Percentiles rank a stretch among this genome's conserved stretches.
Evolutionary conservation across 2,888 invertebrate species (phyloP).

Genomic region (Dugesia japonica): DNA sequence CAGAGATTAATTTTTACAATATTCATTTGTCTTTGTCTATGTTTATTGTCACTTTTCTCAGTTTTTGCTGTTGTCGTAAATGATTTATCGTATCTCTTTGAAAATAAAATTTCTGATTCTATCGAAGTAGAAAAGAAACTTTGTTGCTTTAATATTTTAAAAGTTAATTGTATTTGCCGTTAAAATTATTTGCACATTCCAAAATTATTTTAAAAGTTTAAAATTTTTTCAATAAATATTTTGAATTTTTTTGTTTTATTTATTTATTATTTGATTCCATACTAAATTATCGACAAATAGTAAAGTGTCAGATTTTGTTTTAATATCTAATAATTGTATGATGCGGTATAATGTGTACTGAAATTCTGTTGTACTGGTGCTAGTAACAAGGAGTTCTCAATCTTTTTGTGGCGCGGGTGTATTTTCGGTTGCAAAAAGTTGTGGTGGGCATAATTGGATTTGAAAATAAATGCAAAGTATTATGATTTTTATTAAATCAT

Average conservation of each 20-base stretch:
- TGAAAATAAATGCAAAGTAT: no score
- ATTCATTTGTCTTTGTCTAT: slow-evolving; percentile 13
- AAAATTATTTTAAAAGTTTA: neutral
- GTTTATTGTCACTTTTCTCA: neutral
- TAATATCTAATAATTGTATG: no score
- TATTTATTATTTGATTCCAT: no score
- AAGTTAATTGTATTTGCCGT: neutral
- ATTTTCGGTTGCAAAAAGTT: no score
- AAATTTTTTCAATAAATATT: neutral
- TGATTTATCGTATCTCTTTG: neutral
- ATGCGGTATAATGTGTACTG: no score
- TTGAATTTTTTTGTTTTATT: neutral
- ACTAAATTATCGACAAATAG: no score
- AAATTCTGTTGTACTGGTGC: no score
- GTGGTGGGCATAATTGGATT: no score
- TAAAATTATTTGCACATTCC: neutral
- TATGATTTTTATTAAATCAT: no score
- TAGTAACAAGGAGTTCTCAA: no score
- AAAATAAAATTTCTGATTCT: neutral
- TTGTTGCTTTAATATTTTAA: neutral
- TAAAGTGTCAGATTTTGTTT: no score
- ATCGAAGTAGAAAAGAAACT: neutral
- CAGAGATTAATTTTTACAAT: slow-evolving; percentile 9
- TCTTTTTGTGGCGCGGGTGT: no score
- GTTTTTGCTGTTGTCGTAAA: neutral